Evolutionary conservation across 2,888 invertebrate genomes (phyloP).

Genomic region (Flexamia atlantica): DNA sequence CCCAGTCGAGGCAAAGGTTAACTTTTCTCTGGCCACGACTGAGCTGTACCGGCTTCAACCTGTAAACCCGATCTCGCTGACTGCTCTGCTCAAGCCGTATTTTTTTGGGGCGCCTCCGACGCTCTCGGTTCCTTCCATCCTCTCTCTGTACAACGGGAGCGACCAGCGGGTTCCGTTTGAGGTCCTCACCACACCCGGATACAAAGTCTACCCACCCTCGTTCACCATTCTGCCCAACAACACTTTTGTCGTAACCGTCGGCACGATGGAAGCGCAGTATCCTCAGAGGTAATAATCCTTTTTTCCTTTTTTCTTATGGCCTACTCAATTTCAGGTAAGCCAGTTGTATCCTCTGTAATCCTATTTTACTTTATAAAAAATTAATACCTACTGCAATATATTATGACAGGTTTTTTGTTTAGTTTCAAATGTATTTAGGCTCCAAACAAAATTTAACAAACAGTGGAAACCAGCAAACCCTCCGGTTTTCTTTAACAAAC

Average conservation of each 20-base stretch:
- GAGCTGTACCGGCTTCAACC: constrained; percentile 5
- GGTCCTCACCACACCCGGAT: background rate
- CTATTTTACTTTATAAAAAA: too few relatives aligned
- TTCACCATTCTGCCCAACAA: background rate
- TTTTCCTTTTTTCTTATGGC: too few relatives aligned
- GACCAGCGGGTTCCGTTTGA: background rate
- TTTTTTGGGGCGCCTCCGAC: constrained; percentile 25
- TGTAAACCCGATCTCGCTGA: background rate
- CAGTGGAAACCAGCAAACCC: too few relatives aligned
- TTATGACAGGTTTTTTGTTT: too few relatives aligned
- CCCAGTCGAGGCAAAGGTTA: background rate
- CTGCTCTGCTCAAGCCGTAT: constrained; percentile 1
- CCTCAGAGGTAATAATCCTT: background rate
- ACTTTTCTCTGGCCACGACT: constrained; percentile 2
- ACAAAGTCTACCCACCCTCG: background rate
- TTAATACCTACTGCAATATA: too few relatives aligned
- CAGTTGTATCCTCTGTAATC: too few relatives aligned
- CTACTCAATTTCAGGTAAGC: too few relatives aligned
- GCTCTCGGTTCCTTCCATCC: background rate
- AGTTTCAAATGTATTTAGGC: too few relatives aligned
- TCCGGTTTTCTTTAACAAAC: too few relatives aligned
- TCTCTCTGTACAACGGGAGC: constrained; percentile 7
- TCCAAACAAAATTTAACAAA: too few relatives aligned
- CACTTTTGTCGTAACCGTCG: background rate
- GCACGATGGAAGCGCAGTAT: background rate